A percentile compares a stretch with the other conserved stretches of the same genome.
phyloP scores from a whole-genome alignment of 37 sponge, comb jelly and placozoan genomes.

The Aplysina aerophoba region DNA sequence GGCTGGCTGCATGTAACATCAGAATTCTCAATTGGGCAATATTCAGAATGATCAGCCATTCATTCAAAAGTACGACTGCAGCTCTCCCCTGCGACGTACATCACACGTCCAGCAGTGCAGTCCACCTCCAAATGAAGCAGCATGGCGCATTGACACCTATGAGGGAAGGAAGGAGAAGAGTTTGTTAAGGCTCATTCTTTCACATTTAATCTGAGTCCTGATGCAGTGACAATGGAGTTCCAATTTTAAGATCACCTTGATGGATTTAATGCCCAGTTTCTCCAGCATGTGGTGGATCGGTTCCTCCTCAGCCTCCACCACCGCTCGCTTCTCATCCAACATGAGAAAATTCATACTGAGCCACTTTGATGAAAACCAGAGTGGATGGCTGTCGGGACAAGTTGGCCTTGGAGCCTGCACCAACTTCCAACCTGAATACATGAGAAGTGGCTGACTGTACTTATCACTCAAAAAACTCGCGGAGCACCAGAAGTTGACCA shows the following conservation, averaged over 20 bases:
- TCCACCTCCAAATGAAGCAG: slow-evolving; percentile 76
- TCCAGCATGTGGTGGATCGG: slow-evolving; percentile 69
- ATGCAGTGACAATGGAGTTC: too few relatives aligned
- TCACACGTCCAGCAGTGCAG: slow-evolving; percentile 85
- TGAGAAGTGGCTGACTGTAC: too few relatives aligned
- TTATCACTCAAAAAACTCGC: too few relatives aligned
- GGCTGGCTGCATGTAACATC: too few relatives aligned
- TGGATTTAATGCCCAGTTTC: slow-evolving; percentile 69
- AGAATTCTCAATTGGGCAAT: too few relatives aligned
- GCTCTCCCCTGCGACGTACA: slow-evolving; percentile 64
- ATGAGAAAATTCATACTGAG: slow-evolving; percentile 78
- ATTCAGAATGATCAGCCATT: background rate
- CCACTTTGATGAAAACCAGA: slow-evolving; percentile 78
- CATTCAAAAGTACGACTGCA: slow-evolving; percentile 72
- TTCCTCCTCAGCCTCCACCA: slow-evolving; percentile 52
- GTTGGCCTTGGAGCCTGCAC: slow-evolving; percentile 52
- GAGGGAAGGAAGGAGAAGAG: too few relatives aligned
- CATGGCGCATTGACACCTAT: slow-evolving; percentile 67
- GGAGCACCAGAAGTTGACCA: too few relatives aligned
- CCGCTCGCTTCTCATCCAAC: slow-evolving; percentile 69
- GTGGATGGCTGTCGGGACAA: slow-evolving; percentile 51
- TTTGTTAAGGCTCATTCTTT: too few relatives aligned
- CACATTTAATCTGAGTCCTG: too few relatives aligned
- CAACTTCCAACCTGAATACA: slow-evolving; percentile 57
- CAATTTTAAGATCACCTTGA: slow-evolving; percentile 57